Evolutionary conservation across 2,113 vertebrate species (phyloP).

Genomic region (Archilochus colubris): DNA sequence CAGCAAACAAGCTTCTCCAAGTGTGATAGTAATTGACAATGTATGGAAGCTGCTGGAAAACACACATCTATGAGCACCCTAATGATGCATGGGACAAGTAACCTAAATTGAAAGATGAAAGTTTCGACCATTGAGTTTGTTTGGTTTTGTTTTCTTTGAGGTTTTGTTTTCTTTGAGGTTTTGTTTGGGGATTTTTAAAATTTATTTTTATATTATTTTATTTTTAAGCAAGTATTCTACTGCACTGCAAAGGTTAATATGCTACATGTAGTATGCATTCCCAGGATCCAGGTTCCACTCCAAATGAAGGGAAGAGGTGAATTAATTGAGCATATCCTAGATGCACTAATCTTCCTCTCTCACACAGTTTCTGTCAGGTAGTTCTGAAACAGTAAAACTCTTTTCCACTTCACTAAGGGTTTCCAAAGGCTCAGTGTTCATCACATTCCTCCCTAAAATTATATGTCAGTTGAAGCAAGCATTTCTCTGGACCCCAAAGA

Average conservation of each 20-base stretch:
- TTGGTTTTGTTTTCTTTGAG: too few species aligned
- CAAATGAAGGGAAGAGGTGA: neutral
- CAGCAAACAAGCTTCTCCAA: neutral
- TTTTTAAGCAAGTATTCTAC: neutral
- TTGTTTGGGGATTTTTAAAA: neutral
- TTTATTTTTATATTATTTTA: neutral
- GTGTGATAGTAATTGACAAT: neutral
- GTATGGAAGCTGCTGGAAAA: neutral
- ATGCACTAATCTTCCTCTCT: neutral
- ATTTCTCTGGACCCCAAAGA: neutral
- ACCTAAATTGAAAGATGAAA: neutral
- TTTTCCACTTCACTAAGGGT: neutral
- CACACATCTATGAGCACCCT: neutral
- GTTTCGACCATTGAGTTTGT: neutral
- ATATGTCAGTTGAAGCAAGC: neutral
- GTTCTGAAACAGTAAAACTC: neutral
- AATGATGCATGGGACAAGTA: neutral
- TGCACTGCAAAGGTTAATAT: neutral
- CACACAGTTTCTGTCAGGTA: neutral
- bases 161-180: too few species aligned
- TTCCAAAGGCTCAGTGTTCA: neutral
- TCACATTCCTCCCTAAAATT: rapidly evolving
- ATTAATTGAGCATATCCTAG: neutral
- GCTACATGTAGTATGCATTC: too few species aligned
- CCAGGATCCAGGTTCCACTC: neutral